Percentiles rank a stretch among this genome's conserved stretches.
Conservation (phyloP, 2,797 vertebrate genomes). For the Xenops minutus region DNA sequence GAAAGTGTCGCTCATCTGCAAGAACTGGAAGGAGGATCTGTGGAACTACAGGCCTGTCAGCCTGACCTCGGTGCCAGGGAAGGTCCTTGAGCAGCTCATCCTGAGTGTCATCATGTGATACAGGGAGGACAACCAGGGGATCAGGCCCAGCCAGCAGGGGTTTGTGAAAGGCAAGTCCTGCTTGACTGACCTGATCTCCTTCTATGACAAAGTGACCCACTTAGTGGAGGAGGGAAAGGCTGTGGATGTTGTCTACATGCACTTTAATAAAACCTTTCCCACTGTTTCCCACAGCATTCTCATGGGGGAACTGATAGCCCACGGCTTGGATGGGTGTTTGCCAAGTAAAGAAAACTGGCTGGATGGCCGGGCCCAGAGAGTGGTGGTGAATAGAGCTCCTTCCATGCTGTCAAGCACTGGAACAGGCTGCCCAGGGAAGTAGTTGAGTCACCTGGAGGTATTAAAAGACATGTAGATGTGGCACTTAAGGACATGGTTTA, state of each 20-base stretch:
- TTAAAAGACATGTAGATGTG: not conserved
- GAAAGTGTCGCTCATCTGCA: not conserved
- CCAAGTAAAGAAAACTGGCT: not conserved
- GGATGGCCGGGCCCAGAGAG: not conserved
- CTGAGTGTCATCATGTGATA: not conserved
- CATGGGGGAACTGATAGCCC: not conserved
- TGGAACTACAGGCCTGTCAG: not conserved
- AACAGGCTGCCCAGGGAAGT: not conserved
- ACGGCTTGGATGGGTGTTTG: not conserved
- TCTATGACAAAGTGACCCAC: not conserved
- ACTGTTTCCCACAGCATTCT: not conserved
- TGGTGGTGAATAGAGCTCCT: not conserved
- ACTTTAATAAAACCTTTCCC: not conserved
- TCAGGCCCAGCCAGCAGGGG: not conserved
- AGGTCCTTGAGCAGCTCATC: not conserved
- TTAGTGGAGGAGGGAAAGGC: not conserved
- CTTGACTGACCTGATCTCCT: not conserved
- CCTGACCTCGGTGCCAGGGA: not conserved
- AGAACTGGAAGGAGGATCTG: not conserved
- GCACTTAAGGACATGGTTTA: not conserved
- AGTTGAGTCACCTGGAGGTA: not conserved
- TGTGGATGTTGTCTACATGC: not conserved
- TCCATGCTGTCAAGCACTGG: not conserved
- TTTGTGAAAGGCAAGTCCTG: not conserved
- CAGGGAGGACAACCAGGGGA: rapidly evolving